Conservation (phyloP, 2,888 invertebrate species). For the Pandemis heparana region DNA sequence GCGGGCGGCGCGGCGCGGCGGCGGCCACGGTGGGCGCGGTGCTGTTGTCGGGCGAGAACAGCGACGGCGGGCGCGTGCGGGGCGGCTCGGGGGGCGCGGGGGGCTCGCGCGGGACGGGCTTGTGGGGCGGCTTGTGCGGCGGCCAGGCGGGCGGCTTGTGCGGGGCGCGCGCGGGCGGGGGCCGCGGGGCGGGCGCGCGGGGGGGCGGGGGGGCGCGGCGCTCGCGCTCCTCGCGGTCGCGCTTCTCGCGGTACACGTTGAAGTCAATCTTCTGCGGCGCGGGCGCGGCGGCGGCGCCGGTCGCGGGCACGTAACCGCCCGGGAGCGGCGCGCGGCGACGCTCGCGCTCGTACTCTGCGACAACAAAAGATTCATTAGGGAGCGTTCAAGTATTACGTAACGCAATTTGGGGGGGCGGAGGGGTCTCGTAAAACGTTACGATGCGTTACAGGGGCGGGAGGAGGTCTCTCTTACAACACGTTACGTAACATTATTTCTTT, state of each 20-base stretch:
- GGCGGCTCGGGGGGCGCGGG: slow-evolving; percentile 68
- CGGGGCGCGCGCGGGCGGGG: slow-evolving; percentile 60
- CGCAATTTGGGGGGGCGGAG: too few relatives aligned
- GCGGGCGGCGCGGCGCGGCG: slow-evolving; percentile 56
- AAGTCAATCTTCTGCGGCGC: slow-evolving; percentile 84
- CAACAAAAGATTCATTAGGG: neutral
- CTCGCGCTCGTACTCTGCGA: slow-evolving; percentile 78
- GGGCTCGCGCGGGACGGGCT: slow-evolving; percentile 65
- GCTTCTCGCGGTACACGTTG: slow-evolving; percentile 88
- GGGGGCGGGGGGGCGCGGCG: slow-evolving; percentile 63
- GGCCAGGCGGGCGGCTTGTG: slow-evolving; percentile 61
- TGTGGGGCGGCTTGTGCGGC: slow-evolving; percentile 54
- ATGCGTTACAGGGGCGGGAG: too few relatives aligned
- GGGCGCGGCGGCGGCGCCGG: slow-evolving; percentile 64
- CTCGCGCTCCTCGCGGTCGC: slow-evolving; percentile 86
- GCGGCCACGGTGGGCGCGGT: slow-evolving; percentile 65
- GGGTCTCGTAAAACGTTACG: too few relatives aligned
- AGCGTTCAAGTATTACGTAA: too few relatives aligned
- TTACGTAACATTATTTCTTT: too few relatives aligned
- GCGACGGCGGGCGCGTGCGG: slow-evolving; percentile 54
- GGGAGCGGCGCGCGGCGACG: slow-evolving; percentile 73
- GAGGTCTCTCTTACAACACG: too few relatives aligned
- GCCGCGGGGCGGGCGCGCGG: slow-evolving; percentile 46
- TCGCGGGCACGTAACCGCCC: slow-evolving; percentile 79
- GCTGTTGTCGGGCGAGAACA: slow-evolving; percentile 65